These are phyloP conservation scores for Lepus timidus DNA, from an alignment of 2,113 vertebrate species.

Conservation along the genomic window DNA sequence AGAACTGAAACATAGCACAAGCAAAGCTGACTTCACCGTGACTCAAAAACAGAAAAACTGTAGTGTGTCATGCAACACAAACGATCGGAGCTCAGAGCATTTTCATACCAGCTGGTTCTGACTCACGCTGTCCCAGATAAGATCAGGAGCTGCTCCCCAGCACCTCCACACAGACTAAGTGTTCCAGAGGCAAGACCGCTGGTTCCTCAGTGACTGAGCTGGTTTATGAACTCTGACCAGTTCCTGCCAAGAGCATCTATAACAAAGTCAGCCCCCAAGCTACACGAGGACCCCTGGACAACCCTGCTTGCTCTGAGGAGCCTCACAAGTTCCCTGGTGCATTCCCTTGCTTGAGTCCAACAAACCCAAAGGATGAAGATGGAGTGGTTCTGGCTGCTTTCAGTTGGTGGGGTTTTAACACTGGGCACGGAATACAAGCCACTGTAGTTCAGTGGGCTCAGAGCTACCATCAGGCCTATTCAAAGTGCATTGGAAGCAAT, in stretches of 20 bases:
- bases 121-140: not conserved
- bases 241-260: not conserved
- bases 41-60: not conserved
- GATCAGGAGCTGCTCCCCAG: not conserved
- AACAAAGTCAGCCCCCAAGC: not conserved
- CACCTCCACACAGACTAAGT: not conserved
- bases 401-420: not conserved
- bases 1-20: not conserved
- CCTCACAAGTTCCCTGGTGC: not conserved
- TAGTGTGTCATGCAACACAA: not conserved
- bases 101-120: not conserved
- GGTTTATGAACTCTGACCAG: not conserved
- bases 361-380: not conserved
- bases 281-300: not conserved
- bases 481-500: not conserved
- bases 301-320: not conserved
- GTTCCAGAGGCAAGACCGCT: not conserved
- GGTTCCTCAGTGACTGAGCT: not conserved
- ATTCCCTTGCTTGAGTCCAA: constrained; percentile 30
- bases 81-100: not conserved
- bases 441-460: not conserved
- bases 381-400: not conserved
- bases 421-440: not conserved
- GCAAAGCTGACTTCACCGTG: not conserved
- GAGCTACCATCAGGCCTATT: not conserved